Base-by-base conservation (phyloP, 2,888 invertebrate species). In the Corythucha ciliata region DNA sequence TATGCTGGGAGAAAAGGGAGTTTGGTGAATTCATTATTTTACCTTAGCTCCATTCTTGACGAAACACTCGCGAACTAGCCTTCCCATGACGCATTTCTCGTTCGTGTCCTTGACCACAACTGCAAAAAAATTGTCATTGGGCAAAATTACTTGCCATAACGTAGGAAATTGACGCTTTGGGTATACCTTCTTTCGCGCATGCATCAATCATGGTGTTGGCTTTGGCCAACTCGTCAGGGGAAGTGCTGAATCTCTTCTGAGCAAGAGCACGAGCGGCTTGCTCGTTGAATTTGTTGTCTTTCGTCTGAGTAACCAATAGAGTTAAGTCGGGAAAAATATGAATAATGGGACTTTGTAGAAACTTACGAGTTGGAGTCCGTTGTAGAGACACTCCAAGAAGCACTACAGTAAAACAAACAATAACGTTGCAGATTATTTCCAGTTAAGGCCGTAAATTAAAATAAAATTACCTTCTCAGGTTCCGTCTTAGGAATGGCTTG, bases 41-140 rank as follows among this genome's bases (percentile, higher is more conserved):
- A 60, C 61, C 54, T 61, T 60, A 25, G 59, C 57, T 39, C 60
- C 62, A 25, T 62, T 58, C 49, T 61, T 62, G 18, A 60, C 60
- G 29, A 62, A 59, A 22, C 62, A 62, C 44, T 59, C 58, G 47
- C 62, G 52, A 27, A 62, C 52, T 26, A 60, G 54, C 29, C 59
- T 51, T 39, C 62, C 62, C 16, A 61, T 52, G 10, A 57, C 59
- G 46, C 62, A 62, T 50, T 60, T 60, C 44, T 62, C 62, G 12
- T 52, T 59, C 4, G 55, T 39, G 27, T 61, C 60, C 22, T 60
- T 58, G n/a, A 59, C 57, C 26, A 60, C 56, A 39, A 54, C 61
- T 60, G 52, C 20, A 57, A 56, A 26, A 53, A 12, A 8, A 29
- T n/a, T n/a, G n/a, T n/a, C n/a, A n/a, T n/a, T n/a, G n/a, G n/a